phyloP scores from a whole-genome alignment of 2,888 invertebrate species.

The Heterodera filipjevi region DNA sequence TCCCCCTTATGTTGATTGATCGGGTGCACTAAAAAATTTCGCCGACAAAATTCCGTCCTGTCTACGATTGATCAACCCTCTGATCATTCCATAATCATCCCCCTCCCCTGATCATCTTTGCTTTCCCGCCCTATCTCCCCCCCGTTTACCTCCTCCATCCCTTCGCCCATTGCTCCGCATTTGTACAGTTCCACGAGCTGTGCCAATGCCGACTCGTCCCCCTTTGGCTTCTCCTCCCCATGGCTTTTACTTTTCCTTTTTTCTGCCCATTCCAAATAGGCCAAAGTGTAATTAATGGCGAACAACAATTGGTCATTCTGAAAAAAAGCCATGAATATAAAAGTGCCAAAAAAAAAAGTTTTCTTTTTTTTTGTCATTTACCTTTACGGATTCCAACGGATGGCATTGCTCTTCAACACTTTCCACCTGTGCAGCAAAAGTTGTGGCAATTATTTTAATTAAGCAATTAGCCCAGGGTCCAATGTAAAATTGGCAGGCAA shows the following conservation, averaged over 20 bases:
- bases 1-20: too few relatives aligned
- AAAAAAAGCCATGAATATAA: not conserved
- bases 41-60: too few relatives aligned
- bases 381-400: constrained; percentile 69
- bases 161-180: constrained; percentile 47
- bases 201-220: not conserved
- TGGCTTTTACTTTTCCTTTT: not conserved
- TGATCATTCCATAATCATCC: too few relatives aligned
- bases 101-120: too few relatives aligned
- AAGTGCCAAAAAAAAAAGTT: not conserved
- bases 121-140: not conserved
- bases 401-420: constrained; percentile 70
- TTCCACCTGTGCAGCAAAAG: constrained; percentile 65
- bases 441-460: not conserved
- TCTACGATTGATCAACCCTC: too few relatives aligned
- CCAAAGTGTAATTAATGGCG: constrained; percentile 56
- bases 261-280: constrained; percentile 48
- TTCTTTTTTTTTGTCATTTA: constrained; percentile 69
- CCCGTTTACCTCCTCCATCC: not conserved
- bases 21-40: too few relatives aligned
- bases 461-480: too few relatives aligned
- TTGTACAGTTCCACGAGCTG: constrained; percentile 42
- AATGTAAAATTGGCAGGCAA: too few relatives aligned
- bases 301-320: constrained; percentile 50
- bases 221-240: not conserved